Evolutionary conservation across 2,113 vertebrate species (phyloP).

Genomic region (Pedetes capensis): DNA sequence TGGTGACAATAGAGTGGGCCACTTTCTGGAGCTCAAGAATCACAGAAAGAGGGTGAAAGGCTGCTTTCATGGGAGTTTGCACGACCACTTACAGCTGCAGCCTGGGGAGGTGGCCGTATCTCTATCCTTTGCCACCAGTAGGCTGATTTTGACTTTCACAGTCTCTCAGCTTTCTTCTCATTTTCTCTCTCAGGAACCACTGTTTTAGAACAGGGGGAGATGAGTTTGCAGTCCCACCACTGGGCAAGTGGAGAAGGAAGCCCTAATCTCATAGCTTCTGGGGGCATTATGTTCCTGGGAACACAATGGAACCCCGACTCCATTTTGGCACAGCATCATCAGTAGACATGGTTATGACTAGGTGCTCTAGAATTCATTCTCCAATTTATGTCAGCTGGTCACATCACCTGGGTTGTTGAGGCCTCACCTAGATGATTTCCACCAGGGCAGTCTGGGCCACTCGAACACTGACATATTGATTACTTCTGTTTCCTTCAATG

Average conservation of each 20-base stretch:
- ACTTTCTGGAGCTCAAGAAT: not conserved
- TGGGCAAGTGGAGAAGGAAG: not conserved
- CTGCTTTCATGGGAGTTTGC: not conserved
- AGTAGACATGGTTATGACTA: rapidly evolving
- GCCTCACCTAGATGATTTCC: not conserved
- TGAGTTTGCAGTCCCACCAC: not conserved
- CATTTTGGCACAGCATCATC: not conserved
- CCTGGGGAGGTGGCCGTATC: not conserved
- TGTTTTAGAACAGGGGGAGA: not conserved
- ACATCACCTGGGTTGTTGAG: not conserved
- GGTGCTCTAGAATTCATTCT: not conserved
- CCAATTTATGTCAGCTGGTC: not conserved
- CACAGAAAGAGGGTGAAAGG: not conserved
- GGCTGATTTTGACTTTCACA: not conserved
- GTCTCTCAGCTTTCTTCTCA: not conserved
- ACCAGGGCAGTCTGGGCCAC: not conserved
- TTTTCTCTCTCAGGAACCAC: not conserved
- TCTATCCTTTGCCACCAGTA: not conserved
- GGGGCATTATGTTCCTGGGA: not conserved
- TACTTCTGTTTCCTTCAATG: not conserved
- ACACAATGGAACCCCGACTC: not conserved
- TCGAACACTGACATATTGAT: not conserved
- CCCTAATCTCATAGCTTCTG: not conserved
- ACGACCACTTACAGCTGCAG: no score
- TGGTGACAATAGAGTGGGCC: not conserved